Evolutionary conservation across 2,797 vertebrate species (phyloP).

Genomic region (Spheniscus humboldti): DNA sequence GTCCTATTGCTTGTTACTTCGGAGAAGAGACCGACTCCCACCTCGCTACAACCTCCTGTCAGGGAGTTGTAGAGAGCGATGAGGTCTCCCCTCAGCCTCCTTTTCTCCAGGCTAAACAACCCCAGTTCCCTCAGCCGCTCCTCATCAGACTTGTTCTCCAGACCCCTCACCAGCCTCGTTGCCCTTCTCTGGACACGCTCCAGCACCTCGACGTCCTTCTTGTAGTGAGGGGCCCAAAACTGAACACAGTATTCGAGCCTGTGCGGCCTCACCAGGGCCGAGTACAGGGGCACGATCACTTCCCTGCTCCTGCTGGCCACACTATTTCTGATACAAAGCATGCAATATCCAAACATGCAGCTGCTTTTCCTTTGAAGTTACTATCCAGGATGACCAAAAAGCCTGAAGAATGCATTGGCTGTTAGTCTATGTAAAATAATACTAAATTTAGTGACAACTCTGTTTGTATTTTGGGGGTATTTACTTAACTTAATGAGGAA

Average conservation of each 20-base stretch:
- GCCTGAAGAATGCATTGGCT: neutral
- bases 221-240: no score
- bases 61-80: neutral
- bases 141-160: neutral
- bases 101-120: neutral
- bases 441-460: neutral
- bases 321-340: neutral
- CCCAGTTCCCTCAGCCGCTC: neutral
- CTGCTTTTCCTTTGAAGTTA: neutral
- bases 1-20: rapidly evolving
- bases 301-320: neutral
- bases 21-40: neutral
- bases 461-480: slow-evolving; percentile 35
- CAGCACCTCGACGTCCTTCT: no score
- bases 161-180: neutral
- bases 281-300: neutral
- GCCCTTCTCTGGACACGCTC: no score
- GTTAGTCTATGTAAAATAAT: neutral
- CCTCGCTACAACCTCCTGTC: neutral
- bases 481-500: slow-evolving; percentile 66
- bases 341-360: neutral
- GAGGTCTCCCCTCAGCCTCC: neutral
- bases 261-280: no score
- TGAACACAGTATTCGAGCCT: no score
- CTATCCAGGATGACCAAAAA: neutral